Conservation (phyloP, 2,113 vertebrate genomes). For the Sisor rabdophorus region DNA sequence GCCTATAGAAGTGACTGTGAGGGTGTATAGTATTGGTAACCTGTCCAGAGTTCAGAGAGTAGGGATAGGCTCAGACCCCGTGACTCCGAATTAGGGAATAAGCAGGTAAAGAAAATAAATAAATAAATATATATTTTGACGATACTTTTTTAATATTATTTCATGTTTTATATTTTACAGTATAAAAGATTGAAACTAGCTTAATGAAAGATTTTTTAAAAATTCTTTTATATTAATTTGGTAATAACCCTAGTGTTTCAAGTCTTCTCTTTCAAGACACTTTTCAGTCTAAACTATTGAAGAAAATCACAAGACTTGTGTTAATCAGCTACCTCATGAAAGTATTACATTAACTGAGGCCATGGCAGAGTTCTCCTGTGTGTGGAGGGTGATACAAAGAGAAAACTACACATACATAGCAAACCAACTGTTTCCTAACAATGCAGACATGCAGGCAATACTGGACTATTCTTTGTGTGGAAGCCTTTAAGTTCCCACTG, state of each 20-base stretch:
- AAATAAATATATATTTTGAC: too few relatives aligned
- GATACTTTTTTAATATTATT: too few relatives aligned
- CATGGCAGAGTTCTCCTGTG: background rate
- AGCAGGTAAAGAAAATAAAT: too few relatives aligned
- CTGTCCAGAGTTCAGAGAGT: too few relatives aligned
- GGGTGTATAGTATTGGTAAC: too few relatives aligned
- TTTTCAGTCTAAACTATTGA: conserved; percentile 30
- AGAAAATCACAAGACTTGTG: conserved; percentile 42
- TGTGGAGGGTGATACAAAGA: background rate
- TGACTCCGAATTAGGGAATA: too few relatives aligned
- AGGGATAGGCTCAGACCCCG: too few relatives aligned
- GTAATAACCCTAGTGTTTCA: background rate
- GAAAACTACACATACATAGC: background rate
- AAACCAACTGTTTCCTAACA: background rate
- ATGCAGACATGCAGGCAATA: background rate
- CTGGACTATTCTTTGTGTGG: conserved; percentile 20
- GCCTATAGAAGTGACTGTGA: too few relatives aligned
- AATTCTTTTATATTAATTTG: background rate
- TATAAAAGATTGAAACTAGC: background rate
- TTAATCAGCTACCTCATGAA: conserved; percentile 37
- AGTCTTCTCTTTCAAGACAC: background rate
- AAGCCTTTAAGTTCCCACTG: conserved; percentile 65
- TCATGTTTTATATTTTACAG: background rate
- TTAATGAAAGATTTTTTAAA: background rate
- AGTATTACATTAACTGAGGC: conserved; percentile 38